A percentile compares a stretch with the other conserved stretches of the same genome.
Evolutionary conservation across 2,113 vertebrate genomes (phyloP).

Genomic region (Piprites chloris): DNA sequence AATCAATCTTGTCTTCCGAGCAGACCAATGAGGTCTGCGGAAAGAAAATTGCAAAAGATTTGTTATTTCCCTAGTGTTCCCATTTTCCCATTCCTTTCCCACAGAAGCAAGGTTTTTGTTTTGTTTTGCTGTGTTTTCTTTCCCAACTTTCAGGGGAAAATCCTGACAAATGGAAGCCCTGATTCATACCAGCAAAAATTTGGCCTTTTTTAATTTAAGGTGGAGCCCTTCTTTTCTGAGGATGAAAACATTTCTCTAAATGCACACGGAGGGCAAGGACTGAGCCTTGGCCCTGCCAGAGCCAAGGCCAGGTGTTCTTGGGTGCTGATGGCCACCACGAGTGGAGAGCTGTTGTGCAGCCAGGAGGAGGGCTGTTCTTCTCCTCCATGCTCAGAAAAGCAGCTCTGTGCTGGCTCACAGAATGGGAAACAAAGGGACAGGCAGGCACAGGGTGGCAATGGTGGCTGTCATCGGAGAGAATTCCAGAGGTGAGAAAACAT

Average conservation of each 20-base stretch:
- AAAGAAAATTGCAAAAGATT: constrained; percentile 52
- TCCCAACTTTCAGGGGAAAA: constrained; percentile 57
- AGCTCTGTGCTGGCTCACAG: not conserved
- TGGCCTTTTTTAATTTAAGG: constrained; percentile 49
- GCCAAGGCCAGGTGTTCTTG: not conserved
- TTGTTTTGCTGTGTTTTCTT: not conserved
- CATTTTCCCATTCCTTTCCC: constrained; percentile 56
- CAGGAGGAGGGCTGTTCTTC: not conserved
- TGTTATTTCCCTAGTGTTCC: constrained; percentile 55
- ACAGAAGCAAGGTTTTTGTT: constrained; percentile 50
- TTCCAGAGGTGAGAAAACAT: not conserved
- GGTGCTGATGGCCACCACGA: not conserved
- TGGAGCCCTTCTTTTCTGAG: constrained; percentile 25
- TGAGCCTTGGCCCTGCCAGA: not conserved
- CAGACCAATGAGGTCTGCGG: not conserved
- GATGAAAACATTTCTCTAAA: constrained; percentile 14
- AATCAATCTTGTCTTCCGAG: not conserved
- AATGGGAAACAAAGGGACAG: not conserved
- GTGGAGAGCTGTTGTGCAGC: not conserved
- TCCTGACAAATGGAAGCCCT: constrained; percentile 60
- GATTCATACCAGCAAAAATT: constrained; percentile 63
- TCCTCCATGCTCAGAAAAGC: not conserved
- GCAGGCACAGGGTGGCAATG: not conserved
- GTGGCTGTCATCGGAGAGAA: not conserved
- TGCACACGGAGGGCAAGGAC: not conserved